These are phyloP conservation scores for Morone saxatilis DNA, from an alignment of 2,113 vertebrate genomes.

Conservation along the genomic window DNA sequence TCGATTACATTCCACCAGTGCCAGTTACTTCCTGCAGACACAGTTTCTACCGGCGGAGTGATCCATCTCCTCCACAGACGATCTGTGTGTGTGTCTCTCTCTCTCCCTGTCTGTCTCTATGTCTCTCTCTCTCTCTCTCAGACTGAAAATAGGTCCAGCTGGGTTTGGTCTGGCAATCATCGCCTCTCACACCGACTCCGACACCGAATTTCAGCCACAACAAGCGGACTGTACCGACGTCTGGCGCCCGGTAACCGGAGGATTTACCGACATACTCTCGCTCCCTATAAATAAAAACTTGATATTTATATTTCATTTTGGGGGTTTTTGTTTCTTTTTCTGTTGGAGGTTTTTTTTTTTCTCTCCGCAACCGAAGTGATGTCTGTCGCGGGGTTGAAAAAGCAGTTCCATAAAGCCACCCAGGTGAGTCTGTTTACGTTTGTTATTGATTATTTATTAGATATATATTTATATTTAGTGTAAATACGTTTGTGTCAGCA, in stretches of 20 bases:
- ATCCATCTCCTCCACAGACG: conserved; percentile 16
- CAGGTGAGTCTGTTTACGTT: conserved; percentile 77
- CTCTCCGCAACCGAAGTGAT: conserved; percentile 67
- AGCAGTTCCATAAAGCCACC: conserved; percentile 90
- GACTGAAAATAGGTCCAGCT: conserved; percentile 62
- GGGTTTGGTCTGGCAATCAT: conserved; percentile 46
- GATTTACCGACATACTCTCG: conserved; percentile 24
- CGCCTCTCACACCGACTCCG: not conserved
- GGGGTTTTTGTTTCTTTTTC: too few species aligned
- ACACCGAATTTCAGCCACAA: not conserved
- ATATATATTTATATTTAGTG: too few species aligned
- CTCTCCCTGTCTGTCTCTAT: not conserved
- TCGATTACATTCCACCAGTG: too few species aligned
- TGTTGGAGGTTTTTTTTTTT: not conserved
- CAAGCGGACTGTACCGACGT: conserved; percentile 23
- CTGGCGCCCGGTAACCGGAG: not conserved
- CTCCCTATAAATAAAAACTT: too few species aligned
- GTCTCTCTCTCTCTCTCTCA: conserved; percentile 1
- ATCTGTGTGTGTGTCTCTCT: conserved; percentile 39
- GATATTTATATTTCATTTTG: not conserved
- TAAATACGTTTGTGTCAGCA: too few species aligned
- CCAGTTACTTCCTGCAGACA: not conserved
- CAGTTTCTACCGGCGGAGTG: not conserved
- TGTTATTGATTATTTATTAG: too few species aligned
- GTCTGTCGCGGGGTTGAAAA: conserved; percentile 89